Evolutionary conservation across 1,140 invertebrate species (phyloP), one percentile per base, ranked within the genome.

Genomic region (Saccostrea cuccullata): DNA sequence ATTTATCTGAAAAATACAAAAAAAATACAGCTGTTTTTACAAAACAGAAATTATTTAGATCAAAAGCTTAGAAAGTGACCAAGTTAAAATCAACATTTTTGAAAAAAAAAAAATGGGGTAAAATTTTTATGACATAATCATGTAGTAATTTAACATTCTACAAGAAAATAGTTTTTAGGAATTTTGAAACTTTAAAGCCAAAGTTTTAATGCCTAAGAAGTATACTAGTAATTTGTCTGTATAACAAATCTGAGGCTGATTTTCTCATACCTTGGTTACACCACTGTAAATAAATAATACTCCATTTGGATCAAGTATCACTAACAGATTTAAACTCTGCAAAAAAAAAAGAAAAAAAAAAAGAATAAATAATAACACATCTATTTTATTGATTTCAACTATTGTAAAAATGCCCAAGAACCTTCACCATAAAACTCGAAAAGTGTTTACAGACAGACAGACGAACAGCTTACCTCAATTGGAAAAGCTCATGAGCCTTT

Each of bases 231-330:
- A 13, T 20, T 17, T 13, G 20, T 60, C 1, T 60, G 13, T 17
- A 60, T 20, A 2, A 58, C 2, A 60, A 12, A 60, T 13, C 58
- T 3, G 20, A 17, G 1, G 58, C 8, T 36, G 0, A 36, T 36
- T 36, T 36, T 36, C 3, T 73, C 86, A 60, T 88, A 95, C 94
- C 92, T 94, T 95, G 11, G 91, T 93, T 3, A 96, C 96, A 20
- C 98, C 98, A 6, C 97, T 98, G 94, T 98, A 98, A 20, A 99
- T 94, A n/a, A 97, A 96, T n/a, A 98, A 96, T 90, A 96, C 96
- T 15, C 97, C 97, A 82, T 95, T 96, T 36, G 97, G 95, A 95
- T 98, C 98, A 55, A 98, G 96, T 36, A 97, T 96, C 0, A 97
- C 97, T 70, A 98, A 96, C 96, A 98, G 97, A 88, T 97, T 96